Base-by-base conservation (phyloP, 2,113 vertebrate species). In the Lichenostomus cassidix region DNA sequence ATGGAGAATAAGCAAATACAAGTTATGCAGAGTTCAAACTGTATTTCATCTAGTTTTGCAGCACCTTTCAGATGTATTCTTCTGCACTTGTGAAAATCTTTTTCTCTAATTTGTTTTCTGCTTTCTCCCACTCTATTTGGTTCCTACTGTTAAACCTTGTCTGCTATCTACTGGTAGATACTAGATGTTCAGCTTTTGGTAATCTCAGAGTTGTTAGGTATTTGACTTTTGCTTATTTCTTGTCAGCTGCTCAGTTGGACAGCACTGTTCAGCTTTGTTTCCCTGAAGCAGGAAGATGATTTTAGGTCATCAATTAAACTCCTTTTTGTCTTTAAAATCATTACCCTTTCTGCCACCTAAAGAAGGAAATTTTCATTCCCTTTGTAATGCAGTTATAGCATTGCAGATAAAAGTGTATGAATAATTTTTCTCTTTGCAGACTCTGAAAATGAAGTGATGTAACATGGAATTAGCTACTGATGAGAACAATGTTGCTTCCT, bases 401-500 rank as follows among this genome's bases (percentile, higher is more conserved):
- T 5, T 67, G 46, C 21, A 75, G 60, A 64, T 44, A 75, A 81
- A 84, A 64, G 8, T 41, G 2, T 42, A 47, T 31, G 11, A 77
- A 67, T 55, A 90, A 29, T 16, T 37, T 74, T 49, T 64, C 8
- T 39, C 25, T 93, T 74, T 50, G 39, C 33, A 65, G 44, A 83
- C 41, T 41, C 55, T 44, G 81, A 71, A 83, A 88, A 75, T 5
- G 2, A 76, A 92, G 65, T 39, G 84, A 83, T 92, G 25, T 59
- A 88, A 86, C 25, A 7, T 20, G 47, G 53, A 70, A 87, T 87
- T 93, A 94, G 55, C 93, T 91, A 37, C 47, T 87, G 80, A 96
- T 87, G 73, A 56, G 91, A 96, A 71, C 41, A 94, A 69, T 91
- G 73, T 63, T 93, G 7, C 5, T 97, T 97, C 63, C 73, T 81